Percentiles rank a stretch among this genome's conserved stretches.
phyloP scores from a whole-genome alignment of 2,888 invertebrate species.

The Halictus quadricinctus region DNA sequence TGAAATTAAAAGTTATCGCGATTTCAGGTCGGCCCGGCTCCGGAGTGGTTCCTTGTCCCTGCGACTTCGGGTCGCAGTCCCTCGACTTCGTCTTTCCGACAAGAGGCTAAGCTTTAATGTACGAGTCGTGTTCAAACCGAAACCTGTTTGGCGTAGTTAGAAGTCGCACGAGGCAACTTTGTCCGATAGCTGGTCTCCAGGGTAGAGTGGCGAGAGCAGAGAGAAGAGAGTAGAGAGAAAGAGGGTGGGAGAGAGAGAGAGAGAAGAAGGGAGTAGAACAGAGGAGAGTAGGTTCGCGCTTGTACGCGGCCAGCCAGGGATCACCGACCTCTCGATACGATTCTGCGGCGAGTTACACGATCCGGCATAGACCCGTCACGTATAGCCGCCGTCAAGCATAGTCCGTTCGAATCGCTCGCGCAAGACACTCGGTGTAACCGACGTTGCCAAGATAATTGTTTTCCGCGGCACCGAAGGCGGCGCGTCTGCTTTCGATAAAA shows the following conservation, averaged over 20 bases:
- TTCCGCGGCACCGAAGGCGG: constrained; percentile 65
- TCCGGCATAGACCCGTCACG: constrained; percentile 10
- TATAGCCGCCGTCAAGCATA: constrained; percentile 12
- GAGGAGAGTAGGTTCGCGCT: constrained; percentile 15
- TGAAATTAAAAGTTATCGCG: constrained; percentile 1
- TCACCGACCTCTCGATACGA: constrained; percentile 56
- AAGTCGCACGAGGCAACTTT: constrained; percentile 65
- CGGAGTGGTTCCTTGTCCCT: constrained; percentile 12
- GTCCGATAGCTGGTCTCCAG: constrained; percentile 50
- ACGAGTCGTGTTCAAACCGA: constrained; percentile 76
- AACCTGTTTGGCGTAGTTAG: constrained; percentile 77
- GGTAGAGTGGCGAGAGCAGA: neutral
- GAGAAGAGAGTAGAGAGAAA: neutral
- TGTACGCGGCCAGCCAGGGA: constrained; percentile 42
- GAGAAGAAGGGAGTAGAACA: neutral
- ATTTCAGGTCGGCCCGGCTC: neutral
- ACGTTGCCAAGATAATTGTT: constrained; percentile 74
- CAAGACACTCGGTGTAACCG: constrained; percentile 44
- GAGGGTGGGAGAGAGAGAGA: neutral
- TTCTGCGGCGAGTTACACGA: constrained; percentile 41
- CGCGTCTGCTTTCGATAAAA: constrained; percentile 73
- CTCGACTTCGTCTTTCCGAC: constrained; percentile 48
- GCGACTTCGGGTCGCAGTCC: constrained; percentile 26
- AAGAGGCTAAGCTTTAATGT: constrained; percentile 75
- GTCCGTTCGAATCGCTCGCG: constrained; percentile 16